Percentiles rank a stretch among this genome's conserved stretches.
Evolutionary conservation across 2,113 vertebrate genomes (phyloP).

Genomic region (Neodontobutis hainanensis): DNA sequence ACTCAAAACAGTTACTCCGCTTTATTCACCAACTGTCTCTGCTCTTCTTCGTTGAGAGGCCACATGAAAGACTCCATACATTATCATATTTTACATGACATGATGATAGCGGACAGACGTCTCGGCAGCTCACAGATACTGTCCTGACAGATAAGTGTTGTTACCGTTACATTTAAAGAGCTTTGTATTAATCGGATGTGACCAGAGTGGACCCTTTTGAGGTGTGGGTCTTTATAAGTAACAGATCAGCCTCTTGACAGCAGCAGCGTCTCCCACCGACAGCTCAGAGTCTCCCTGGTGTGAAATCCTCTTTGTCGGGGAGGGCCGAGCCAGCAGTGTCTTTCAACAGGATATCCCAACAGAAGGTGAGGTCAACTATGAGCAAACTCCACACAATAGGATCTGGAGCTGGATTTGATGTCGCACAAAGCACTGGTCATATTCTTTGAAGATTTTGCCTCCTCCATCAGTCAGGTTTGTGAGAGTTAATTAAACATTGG

Average conservation of each 20-base stretch:
- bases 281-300: conserved; percentile 63
- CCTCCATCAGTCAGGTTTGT: conserved; percentile 44
- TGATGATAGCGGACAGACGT: no score
- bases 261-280: conserved; percentile 63
- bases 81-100: no score
- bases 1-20: no score
- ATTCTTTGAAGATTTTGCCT: conserved; percentile 70
- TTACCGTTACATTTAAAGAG: not conserved
- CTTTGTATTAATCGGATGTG: conserved; percentile 2
- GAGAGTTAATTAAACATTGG: conserved; percentile 75
- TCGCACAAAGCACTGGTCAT: conserved; percentile 68
- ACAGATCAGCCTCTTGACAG: conserved; percentile 43
- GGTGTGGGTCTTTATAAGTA: conserved; percentile 13
- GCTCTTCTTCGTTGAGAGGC: no score
- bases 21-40: no score
- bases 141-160: not conserved
- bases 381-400: conserved; percentile 71
- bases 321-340: conserved; percentile 41
- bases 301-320: conserved; percentile 70
- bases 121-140: no score
- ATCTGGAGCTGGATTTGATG: conserved; percentile 70
- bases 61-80: no score
- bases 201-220: conserved; percentile 20
- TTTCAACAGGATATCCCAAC: conserved; percentile 68
- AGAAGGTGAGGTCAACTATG: conserved; percentile 81